Conservation (phyloP, 1,140 invertebrate species). For the Bombyx mandarina region DNA sequence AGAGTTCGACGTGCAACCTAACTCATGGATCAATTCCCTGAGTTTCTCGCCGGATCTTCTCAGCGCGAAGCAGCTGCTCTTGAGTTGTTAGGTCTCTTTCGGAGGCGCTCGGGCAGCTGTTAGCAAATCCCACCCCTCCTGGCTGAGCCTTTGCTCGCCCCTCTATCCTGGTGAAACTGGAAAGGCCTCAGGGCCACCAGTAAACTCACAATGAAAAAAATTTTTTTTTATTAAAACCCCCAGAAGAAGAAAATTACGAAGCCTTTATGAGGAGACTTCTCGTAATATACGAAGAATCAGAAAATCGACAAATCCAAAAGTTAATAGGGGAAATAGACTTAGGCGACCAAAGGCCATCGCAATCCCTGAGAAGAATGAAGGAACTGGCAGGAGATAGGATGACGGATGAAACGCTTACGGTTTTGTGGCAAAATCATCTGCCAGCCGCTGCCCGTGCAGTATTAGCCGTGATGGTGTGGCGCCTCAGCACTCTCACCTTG, state of each 20-base stretch:
- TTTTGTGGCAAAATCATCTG: slow-evolving; percentile 11
- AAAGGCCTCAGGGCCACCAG: no score
- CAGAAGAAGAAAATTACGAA: neutral
- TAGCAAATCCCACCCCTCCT: no score
- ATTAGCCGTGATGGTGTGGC: slow-evolving; percentile 3
- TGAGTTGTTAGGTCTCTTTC: no score
- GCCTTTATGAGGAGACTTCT: slow-evolving; percentile 1
- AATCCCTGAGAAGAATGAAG: neutral
- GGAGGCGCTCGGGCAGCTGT: no score
- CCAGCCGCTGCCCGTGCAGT: slow-evolving; percentile 6
- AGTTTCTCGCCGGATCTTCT: no score
- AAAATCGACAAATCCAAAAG: slow-evolving; percentile 1
- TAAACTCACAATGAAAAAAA: no score
- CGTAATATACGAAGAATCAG: slow-evolving; percentile 2
- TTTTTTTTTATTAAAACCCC: slow-evolving; percentile 5
- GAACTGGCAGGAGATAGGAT: slow-evolving; percentile 10
- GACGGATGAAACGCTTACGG: slow-evolving; percentile 8
- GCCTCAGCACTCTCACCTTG: no score
- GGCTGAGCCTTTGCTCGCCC: no score
- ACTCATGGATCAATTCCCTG: no score
- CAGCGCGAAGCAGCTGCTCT: no score
- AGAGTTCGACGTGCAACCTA: no score
- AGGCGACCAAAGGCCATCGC: slow-evolving; percentile 3
- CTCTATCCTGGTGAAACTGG: no score
- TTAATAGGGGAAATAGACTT: slow-evolving; percentile 4